Evolutionary conservation across 2,797 vertebrate species (phyloP), one percentile per base, ranked within the genome.

Genomic region (Argentina silus): DNA sequence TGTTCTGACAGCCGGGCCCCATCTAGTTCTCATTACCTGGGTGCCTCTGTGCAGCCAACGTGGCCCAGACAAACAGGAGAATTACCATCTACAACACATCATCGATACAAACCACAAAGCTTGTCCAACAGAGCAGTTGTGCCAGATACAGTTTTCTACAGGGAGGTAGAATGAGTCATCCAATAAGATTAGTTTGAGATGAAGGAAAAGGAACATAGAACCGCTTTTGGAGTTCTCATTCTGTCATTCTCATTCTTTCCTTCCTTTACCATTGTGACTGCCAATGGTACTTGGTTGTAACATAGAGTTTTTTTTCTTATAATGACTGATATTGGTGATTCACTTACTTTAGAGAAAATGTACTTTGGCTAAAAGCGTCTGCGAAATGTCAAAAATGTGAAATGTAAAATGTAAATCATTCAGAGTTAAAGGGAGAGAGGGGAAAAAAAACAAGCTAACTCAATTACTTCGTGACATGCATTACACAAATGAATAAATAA

Each of bases 1-100:
- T 8, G n/a, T 44, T 53, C 66, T 73, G 70, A 75, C 65, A 56
- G 44, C 61, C 59, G 12, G 23, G 36, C 42, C 42, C 48, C 48
- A 78, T 81, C 64, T 74, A 74, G 79, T 76, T 85, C 76, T 83
- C 74, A 86, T 89, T 89, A 83, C 69, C 81, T 67, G 72, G 44
- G 74, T 69, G 74, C 71, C 70, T 79, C 64, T 6, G 11, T 78
- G 56, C 60, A 76, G 82, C 62, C 14, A 50, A n/a, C 70, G 70
- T 69, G 67, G 36, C 60, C 0, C 55, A 19, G 15, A 7, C 55
- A 57, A 14, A 44, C 42, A 63, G 51, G 44, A 77, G 72, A 83
- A 73, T 73, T 75, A 57, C 62, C 71, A 70, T 78, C 67, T 60
- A 27, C 27, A 67, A 14, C 12, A 63, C 60, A 55, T 73, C 68